Percentiles rank a stretch among this genome's conserved stretches.
Evolutionary conservation across 2,888 invertebrate species (phyloP).

Genomic region (Desoria tigrina): DNA sequence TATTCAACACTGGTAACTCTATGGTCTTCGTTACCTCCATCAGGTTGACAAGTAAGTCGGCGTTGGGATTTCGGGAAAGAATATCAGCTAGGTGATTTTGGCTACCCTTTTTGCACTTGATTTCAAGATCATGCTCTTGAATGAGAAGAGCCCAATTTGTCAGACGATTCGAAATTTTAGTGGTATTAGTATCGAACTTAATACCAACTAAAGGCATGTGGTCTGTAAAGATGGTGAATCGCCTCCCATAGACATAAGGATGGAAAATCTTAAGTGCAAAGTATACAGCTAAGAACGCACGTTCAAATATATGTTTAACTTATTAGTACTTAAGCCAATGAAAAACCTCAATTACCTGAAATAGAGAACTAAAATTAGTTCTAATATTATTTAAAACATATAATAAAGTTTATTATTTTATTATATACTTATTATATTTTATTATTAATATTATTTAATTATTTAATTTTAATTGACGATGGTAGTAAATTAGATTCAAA

Average conservation of each 20-base stretch:
- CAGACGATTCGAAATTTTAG: background rate
- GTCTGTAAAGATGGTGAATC: slow-evolving; percentile 14
- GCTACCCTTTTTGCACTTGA: background rate
- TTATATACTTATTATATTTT: no score
- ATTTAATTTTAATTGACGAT: no score
- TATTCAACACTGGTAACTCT: background rate
- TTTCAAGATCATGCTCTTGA: slow-evolving; percentile 1
- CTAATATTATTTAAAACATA: no score
- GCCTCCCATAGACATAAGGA: slow-evolving; percentile 21
- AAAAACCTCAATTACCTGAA: no score
- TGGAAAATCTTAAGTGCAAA: slow-evolving; percentile 13
- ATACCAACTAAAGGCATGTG: slow-evolving; percentile 15
- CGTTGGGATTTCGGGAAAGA: background rate
- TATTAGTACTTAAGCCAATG: no score
- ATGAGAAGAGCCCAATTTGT: slow-evolving; percentile 17
- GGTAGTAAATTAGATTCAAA: no score
- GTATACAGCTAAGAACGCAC: slow-evolving; percentile 16
- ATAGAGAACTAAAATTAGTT: no score
- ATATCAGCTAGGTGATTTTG: background rate
- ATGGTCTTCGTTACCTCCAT: background rate
- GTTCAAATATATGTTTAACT: no score
- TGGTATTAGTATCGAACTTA: slow-evolving; percentile 11
- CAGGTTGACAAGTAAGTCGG: slow-evolving; percentile 9
- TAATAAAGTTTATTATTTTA: no score
- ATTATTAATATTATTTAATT: no score